These are phyloP conservation scores for Berghia stephanieae DNA, from an alignment of 1,140 invertebrate genomes.

Conservation along the genomic window DNA sequence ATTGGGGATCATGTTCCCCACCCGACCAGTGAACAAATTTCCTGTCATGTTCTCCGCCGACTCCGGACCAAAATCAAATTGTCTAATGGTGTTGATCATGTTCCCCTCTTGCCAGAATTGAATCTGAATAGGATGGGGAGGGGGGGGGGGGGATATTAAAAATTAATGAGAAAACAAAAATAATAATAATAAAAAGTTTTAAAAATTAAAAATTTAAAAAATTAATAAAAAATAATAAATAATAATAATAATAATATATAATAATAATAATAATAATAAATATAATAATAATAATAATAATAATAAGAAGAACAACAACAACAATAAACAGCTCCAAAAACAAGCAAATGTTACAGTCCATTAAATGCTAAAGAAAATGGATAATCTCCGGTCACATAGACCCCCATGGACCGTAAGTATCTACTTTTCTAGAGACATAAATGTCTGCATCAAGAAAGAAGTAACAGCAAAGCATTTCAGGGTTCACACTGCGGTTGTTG, in stretches of 20 bases:
- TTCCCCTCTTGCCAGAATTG: constrained; percentile 45
- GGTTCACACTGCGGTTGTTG: no score
- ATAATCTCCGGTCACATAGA: no score
- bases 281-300: background rate
- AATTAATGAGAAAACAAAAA: background rate
- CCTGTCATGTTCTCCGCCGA: constrained; percentile 23
- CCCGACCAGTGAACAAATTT: constrained; percentile 29
- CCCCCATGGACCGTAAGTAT: no score
- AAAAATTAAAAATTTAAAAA: background rate
- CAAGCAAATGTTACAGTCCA: no score
- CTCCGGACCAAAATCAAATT: constrained; percentile 40
- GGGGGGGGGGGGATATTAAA: background rate
- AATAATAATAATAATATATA: background rate
- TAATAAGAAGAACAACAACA: background rate
- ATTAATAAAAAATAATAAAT: background rate
- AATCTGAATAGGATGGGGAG: constrained; percentile 31
- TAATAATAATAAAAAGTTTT: background rate
- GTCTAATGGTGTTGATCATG: constrained; percentile 39
- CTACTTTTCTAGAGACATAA: no score
- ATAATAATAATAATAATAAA: background rate
- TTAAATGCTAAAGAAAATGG: no score
- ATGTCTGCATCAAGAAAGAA: no score
- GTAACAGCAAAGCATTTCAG: no score
- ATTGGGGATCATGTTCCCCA: constrained; percentile 43
- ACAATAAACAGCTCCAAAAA: no score